Evolutionary conservation across 92 coral and sea anemone genomes (phyloP), one percentile per base, ranked within the genome.

Genomic region (Palythoa caribaeorum): DNA sequence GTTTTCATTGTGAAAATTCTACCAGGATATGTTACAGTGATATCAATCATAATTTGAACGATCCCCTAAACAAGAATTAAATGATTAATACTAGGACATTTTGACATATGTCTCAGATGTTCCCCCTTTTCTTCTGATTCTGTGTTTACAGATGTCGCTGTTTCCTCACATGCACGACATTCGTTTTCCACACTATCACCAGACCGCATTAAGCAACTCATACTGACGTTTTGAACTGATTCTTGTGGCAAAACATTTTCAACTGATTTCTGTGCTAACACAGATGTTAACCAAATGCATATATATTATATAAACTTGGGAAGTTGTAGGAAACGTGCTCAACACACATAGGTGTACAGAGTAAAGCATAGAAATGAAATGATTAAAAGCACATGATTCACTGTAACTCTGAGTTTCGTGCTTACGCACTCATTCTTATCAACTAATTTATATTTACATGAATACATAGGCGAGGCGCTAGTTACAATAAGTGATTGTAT

Each of bases 1-100:
- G 48, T 35, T 71, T 71, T 71, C 3, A 83, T 38, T 38, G 87
- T 38, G 76, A 83, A 53, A 35, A 65, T 54, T 35, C 87, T 83
- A 38, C 87, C 87, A 12, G 16, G 5, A 59, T 14, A 15, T 20
- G 66, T 10, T 59, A 59, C 17, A 14, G 66, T 59, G n/a, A 12
- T 71, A 21, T 83, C 71, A 50, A 20, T 63, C 48, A 81, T 76
- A 81, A 12, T 72, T 62, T 52, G 53, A 36, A n/a, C 86, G 40
- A 2, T 71, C 76, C 14, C 48, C 2, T 17, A 71, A 71, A 10
- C 76, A 71, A 37, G 76, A 71, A 71, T 35, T 48, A 71, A 71
- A 71, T 14, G 36, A 44, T 37, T 35, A 36, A 71, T 71, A 71
- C 76, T 71, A 35, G 76, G 66, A 20, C 66, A 59, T 59, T 59